Evolutionary conservation across 2,888 invertebrate species (phyloP).

Genomic region (Ernsta delagoae): DNA sequence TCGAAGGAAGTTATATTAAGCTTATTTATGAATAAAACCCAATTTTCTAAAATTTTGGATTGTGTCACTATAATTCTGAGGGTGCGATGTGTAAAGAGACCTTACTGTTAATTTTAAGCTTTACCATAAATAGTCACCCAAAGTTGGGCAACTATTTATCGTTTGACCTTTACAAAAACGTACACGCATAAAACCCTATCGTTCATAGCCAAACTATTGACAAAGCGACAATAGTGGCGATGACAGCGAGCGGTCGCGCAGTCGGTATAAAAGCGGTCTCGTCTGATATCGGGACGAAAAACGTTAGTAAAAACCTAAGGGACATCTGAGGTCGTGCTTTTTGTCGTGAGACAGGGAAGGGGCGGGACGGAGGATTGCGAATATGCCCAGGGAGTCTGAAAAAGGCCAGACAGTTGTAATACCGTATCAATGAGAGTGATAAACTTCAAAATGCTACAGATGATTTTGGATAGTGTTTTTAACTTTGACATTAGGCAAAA

Average conservation of each 20-base stretch:
- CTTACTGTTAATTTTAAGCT: too few relatives aligned
- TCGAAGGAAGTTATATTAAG: too few relatives aligned
- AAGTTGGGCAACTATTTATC: too few relatives aligned
- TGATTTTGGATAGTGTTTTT: too few relatives aligned
- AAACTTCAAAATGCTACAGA: not conserved
- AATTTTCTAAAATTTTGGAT: too few relatives aligned
- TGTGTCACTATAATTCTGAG: too few relatives aligned
- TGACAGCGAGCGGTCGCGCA: not conserved
- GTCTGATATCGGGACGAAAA: not conserved
- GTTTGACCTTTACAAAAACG: not conserved
- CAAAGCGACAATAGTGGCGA: constrained; percentile 5
- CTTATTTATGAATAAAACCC: too few relatives aligned
- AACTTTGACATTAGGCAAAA: too few relatives aligned
- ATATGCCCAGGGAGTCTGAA: not conserved
- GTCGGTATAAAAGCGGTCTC: not conserved
- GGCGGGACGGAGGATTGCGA: not conserved
- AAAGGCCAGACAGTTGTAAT: not conserved
- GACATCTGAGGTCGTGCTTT: not conserved
- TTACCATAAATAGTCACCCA: too few relatives aligned
- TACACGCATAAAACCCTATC: not conserved
- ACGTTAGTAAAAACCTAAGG: constrained; percentile 1
- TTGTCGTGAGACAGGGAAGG: not conserved
- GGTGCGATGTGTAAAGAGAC: too few relatives aligned
- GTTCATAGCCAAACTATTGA: not conserved
- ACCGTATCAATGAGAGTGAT: not conserved